Percentiles rank a stretch among this genome's conserved stretches.
Evolutionary conservation across 1,140 invertebrate species (phyloP).

Genomic region (Drosophila repleta): DNA sequence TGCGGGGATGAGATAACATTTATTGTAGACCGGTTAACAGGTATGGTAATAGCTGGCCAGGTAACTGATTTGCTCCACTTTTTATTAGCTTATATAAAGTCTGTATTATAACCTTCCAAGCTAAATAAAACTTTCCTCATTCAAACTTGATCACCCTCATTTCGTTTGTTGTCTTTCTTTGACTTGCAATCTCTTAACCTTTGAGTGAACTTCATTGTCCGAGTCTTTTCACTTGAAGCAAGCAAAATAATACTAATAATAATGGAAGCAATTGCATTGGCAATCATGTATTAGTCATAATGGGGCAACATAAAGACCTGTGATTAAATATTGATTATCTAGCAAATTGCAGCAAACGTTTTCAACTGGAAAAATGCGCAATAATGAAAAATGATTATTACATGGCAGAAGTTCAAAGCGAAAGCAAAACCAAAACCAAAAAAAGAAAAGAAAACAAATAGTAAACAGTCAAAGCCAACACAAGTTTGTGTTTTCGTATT

Average conservation of each 20-base stretch:
- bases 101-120: background rate
- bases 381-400: slow-evolving; percentile 69
- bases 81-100: no score
- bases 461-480: slow-evolving; percentile 19
- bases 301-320: slow-evolving; percentile 45
- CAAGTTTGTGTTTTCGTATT: slow-evolving; percentile 1
- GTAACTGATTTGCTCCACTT: background rate
- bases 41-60: background rate
- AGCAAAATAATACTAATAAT: slow-evolving; percentile 12
- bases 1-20: background rate
- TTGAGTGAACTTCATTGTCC: slow-evolving; percentile 24
- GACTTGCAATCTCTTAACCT: slow-evolving; percentile 6
- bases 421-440: slow-evolving; percentile 54
- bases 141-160: background rate
- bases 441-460: slow-evolving; percentile 46
- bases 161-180: slow-evolving; percentile 15
- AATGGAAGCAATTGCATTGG: slow-evolving; percentile 20
- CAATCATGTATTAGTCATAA: slow-evolving; percentile 50
- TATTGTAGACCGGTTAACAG: background rate
- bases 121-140: background rate
- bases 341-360: slow-evolving; percentile 50
- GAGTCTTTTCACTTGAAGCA: slow-evolving; percentile 37
- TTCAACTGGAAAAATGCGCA: slow-evolving; percentile 60
- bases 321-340: slow-evolving; percentile 71
- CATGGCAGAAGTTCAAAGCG: slow-evolving; percentile 52